phyloP scores from a whole-genome alignment of 2,113 vertebrate genomes.

The Elaphurus davidianus region DNA sequence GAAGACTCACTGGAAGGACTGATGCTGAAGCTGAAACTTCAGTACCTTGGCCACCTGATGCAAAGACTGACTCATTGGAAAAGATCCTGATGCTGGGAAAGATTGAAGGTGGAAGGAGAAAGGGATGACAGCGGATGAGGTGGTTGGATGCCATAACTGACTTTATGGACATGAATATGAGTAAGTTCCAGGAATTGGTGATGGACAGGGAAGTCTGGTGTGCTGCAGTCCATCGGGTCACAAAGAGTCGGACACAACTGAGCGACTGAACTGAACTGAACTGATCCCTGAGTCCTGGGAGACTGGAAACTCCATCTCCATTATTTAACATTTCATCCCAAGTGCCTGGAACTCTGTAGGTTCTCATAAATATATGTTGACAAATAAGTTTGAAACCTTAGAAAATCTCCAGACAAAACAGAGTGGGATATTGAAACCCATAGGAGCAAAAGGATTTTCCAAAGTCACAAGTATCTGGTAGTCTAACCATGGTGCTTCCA shows the following conservation, averaged over 20 bases:
- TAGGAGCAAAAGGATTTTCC: neutral
- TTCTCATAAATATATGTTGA: neutral
- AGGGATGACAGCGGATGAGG: neutral
- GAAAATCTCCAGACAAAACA: neutral
- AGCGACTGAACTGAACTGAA: neutral
- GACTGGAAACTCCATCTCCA: neutral
- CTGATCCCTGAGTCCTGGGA: neutral
- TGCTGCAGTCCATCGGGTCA: neutral
- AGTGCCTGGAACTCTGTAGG: neutral
- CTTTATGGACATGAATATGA: neutral
- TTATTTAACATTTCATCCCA: neutral
- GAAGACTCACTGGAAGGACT: neutral
- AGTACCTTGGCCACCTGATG: neutral
- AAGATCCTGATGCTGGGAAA: neutral
- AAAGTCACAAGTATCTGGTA: neutral
- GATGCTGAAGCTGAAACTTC: neutral
- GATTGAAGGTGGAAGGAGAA: neutral
- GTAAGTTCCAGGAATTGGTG: neutral
- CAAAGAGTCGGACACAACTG: neutral
- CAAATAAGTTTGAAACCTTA: constrained; percentile 22
- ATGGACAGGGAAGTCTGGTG: neutral
- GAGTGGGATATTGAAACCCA: neutral
- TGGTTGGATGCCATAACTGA: neutral
- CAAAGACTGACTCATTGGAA: neutral
- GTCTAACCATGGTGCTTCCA: neutral